Evolutionary conservation across 2,797 vertebrate species (phyloP).

Genomic region (Lepilemur ruficaudatus): DNA sequence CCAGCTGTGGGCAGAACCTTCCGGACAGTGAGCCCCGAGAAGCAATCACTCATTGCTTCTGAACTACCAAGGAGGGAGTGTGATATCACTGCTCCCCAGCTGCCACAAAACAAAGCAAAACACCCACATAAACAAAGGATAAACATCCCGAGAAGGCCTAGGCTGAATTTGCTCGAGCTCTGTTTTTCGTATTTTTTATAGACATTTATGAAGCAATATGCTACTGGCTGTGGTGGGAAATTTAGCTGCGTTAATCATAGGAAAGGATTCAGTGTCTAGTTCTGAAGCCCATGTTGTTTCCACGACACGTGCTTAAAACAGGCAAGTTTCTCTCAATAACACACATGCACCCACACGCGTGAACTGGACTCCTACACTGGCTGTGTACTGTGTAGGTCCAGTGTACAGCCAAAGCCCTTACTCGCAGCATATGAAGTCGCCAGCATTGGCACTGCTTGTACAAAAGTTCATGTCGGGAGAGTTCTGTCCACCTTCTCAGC

Average conservation of each 20-base stretch:
- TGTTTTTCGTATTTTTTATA: constrained; percentile 20
- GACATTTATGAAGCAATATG: constrained; percentile 57
- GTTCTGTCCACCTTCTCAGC: no score
- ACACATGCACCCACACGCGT: accelerated
- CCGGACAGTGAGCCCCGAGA: not conserved
- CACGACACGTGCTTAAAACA: not conserved
- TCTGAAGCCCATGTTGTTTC: not conserved
- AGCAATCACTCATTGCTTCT: not conserved
- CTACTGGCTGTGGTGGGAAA: constrained; percentile 18
- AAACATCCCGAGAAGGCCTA: not conserved
- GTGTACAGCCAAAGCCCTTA: accelerated
- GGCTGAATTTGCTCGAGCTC: not conserved
- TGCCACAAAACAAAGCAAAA: constrained; percentile 15
- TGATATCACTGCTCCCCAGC: not conserved
- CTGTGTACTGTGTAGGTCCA: not conserved
- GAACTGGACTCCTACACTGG: not conserved
- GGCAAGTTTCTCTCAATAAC: not conserved
- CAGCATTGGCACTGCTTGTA: not conserved
- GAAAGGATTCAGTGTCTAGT: not conserved
- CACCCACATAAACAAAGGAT: not conserved
- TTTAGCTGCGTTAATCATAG: constrained; percentile 39
- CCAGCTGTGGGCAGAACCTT: constrained; percentile 53
- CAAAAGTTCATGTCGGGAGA: not conserved
- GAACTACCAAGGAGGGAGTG: not conserved
- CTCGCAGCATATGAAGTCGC: not conserved